A percentile compares a stretch with the other conserved stretches of the same genome.
Conservation (phyloP, 2,113 vertebrate species). For the Aleadryas rufinucha region DNA sequence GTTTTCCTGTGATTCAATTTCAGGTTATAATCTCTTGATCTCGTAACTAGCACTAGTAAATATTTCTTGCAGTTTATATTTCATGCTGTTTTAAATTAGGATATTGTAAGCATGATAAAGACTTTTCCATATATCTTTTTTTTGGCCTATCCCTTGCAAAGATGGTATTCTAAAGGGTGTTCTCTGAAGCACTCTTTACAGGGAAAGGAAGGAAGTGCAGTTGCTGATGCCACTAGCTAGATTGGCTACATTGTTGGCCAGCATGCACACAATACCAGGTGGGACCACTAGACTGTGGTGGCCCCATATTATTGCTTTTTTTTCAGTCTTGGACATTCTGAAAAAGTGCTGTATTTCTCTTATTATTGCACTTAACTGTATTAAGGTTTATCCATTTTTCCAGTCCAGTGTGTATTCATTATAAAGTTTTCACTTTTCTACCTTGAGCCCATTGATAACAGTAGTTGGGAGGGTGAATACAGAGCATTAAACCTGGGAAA, state of each 20-base stretch:
- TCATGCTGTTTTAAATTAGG: background rate
- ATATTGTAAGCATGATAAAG: background rate
- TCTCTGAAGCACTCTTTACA: background rate
- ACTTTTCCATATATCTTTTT: background rate
- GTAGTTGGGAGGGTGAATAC: background rate
- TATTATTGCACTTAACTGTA: background rate
- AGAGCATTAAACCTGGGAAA: background rate
- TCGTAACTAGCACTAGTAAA: background rate
- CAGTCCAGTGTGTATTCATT: background rate
- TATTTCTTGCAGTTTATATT: background rate
- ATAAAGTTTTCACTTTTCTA: background rate
- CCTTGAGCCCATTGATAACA: background rate
- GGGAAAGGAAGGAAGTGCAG: background rate
- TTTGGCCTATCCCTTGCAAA: background rate
- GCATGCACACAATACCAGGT: background rate
- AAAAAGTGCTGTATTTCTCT: background rate
- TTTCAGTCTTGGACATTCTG: background rate
- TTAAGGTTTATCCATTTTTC: background rate
- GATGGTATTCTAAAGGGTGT: background rate
- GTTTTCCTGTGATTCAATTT: background rate
- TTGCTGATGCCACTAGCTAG: background rate
- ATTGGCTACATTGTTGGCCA: background rate
- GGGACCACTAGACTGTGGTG: background rate
- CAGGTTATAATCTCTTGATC: background rate
- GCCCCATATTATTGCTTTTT: background rate